Base-by-base conservation (phyloP, 2,888 invertebrate species). In the Synanthedon formicaeformis region DNA sequence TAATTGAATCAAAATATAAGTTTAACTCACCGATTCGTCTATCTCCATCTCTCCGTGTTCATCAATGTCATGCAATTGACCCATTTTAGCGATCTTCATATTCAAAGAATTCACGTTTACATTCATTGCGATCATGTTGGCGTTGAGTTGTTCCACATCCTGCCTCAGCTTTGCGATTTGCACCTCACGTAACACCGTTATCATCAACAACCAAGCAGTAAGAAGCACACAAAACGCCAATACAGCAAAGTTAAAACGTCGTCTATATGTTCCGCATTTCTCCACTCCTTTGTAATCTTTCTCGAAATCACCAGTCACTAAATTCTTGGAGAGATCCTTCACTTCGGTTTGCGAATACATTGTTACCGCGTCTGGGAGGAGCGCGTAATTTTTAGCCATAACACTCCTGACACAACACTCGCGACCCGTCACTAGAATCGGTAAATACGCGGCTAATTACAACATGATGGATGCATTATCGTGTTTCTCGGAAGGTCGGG, bases 271-370 rank as follows among this genome's bases (percentile, higher is more conserved):
- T 50, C 65, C 60, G 10, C 64, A 63, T 62, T 75, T 78, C 62
- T 75, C 71, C 66, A 64, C 69, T 57, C 66, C 68, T 50, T 67
- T 69, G 60, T 77, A 84, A 61, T 82, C 82, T 50, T 75, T 73
- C 66, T 84, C 83, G 58, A 80, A 85, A 57, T 87, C 86, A 58
- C 81, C 81, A 58, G 78, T 78, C 78, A 87, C 82, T 66, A 87
- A 70, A 57, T 82, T 86, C 70, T 81, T 81, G 13, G 85, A 81
- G 67, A 79, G 67, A 71, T 84, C 84, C 66, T 79, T 79, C 45
- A 69, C 71, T 56, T 81, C 81, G 56, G 78, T 71, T 64, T 81
- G 81, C 18, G 79, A 77, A 60, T 82, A 83, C 80, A 85, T 82
- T 49, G 71, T 65, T 61, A 69, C 63, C 48, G 73, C 65, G 59